Evolutionary conservation across 1,140 invertebrate species (phyloP).

Genomic region (Ylistrum balloti): DNA sequence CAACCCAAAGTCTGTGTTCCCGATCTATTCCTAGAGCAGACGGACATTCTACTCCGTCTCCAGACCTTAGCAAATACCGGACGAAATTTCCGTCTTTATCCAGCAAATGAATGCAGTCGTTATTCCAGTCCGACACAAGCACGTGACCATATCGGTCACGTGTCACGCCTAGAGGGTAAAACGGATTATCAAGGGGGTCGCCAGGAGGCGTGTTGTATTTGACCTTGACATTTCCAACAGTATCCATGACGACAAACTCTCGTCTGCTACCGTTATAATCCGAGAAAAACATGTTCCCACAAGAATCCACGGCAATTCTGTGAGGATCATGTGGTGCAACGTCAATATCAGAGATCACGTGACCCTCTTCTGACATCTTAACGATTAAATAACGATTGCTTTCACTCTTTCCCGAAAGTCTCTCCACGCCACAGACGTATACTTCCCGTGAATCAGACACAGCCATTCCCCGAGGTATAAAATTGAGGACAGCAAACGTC

Average conservation of each 20-base stretch:
- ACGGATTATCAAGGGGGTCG: constrained; percentile 55
- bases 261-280: constrained; percentile 61
- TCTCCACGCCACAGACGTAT: constrained; percentile 64
- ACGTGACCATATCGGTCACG: constrained; percentile 70
- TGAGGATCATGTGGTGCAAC: constrained; percentile 61
- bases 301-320: constrained; percentile 62
- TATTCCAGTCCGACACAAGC: constrained; percentile 73
- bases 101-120: constrained; percentile 71
- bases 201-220: constrained; percentile 57
- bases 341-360: constrained; percentile 50
- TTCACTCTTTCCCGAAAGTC: constrained; percentile 47
- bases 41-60: constrained; percentile 69
- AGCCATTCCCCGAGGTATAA: constrained; percentile 43
- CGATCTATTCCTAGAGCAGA: constrained; percentile 61
- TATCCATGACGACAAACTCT: constrained; percentile 61
- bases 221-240: constrained; percentile 53
- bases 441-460: constrained; percentile 51
- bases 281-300: constrained; percentile 65
- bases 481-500: constrained; percentile 32
- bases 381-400: constrained; percentile 57
- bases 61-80: constrained; percentile 61
- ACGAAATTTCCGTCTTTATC: constrained; percentile 69
- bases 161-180: constrained; percentile 67
- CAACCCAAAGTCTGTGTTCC: constrained; percentile 62
- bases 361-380: constrained; percentile 62